Evolutionary conservation across 2,113 vertebrate genomes (phyloP), one percentile per base, ranked within the genome.

Genomic region (Tetraodon nigroviridis): DNA sequence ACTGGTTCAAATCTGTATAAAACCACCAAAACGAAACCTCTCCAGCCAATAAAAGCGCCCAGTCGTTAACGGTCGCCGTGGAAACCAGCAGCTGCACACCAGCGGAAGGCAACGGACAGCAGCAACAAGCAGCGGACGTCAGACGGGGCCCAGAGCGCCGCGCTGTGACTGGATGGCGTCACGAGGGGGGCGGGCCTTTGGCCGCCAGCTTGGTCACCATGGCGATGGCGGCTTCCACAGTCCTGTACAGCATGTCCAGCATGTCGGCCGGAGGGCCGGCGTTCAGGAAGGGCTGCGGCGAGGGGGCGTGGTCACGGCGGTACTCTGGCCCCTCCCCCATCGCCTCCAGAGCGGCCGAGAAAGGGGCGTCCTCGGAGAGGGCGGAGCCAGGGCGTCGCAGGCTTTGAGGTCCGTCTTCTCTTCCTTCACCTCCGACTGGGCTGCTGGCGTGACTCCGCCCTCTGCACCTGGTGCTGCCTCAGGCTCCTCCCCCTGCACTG

Each of bases 161-260:
- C 3, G 70, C 77, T 51, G 54, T 42, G 54, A 61, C 55, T 20
- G 37, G 71, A 88, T 90, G 92, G 91, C 92, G 93, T 99, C 97
- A 99, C 89, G 94, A 98, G 81, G 93, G 91, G 84, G 94, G 89
- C 84, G 92, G 90, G 81, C 89, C 93, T 91, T 93, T 92, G 58
- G 84, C 86, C 10, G 92, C 92, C 86, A 97, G 93, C 93, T 96
- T 96, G 76, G 89, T 92, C 83, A 99, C 93, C 87, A 94, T 89
- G 17, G 93, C 92, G 83, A 99, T 94, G 18, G 95, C 92, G 57
- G 96, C 93, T 84, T 99, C 97, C 84, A 98, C 92, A 82, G 97
- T 99, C 92, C 94, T 92, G 83, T 94, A 93, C 76, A 99, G 92
- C 90, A 92, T 93, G 86, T 99, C 97, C 90, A 98, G 91, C 89